These are phyloP conservation scores for Vandiemenella viatica DNA, from an alignment of 2,888 invertebrate genomes.

Conservation along the genomic window DNA sequence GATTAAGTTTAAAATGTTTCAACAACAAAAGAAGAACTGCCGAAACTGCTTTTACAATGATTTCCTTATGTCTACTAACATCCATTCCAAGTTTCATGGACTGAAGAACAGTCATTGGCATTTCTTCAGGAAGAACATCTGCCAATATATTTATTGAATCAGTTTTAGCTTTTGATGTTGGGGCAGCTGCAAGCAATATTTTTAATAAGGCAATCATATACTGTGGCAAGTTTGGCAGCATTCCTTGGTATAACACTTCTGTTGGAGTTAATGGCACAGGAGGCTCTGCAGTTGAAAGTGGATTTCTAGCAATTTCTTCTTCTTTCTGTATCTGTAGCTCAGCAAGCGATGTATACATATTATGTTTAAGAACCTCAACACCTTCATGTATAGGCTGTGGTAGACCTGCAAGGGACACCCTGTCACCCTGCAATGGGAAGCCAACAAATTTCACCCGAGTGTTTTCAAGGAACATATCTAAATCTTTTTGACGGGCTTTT, in stretches of 20 bases:
- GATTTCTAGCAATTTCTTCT: conserved; percentile 80
- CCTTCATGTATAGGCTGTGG: conserved; percentile 96
- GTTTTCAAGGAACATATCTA: conserved; percentile 81
- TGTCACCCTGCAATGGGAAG: conserved; percentile 68
- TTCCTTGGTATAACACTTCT: conserved; percentile 77
- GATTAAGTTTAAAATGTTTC: conserved; percentile 95
- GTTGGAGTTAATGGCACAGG: conserved; percentile 67
- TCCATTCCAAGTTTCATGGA: conserved; percentile 93
- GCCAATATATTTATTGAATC: conserved; percentile 98
- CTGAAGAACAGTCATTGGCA: conserved; percentile 90
- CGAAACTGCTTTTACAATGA: conserved; percentile 91
- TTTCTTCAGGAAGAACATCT: conserved; percentile 92
- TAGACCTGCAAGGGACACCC: conserved; percentile 79
- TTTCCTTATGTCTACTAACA: conserved; percentile 95
- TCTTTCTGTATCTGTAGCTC: conserved; percentile 86
- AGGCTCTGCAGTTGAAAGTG: conserved; percentile 69
- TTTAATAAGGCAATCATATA: conserved; percentile 95
- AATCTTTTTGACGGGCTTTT: conserved; percentile 86
- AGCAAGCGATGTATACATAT: conserved; percentile 84
- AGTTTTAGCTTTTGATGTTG: conserved; percentile 95
- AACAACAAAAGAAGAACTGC: conserved; percentile 77
- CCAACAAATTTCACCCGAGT: conserved; percentile 92
- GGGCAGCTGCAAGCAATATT: conserved; percentile 91
- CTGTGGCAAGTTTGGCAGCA: conserved; percentile 89
- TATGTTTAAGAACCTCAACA: conserved; percentile 76